These are phyloP conservation scores for Pseudachorutes palmiensis DNA, from an alignment of 1,140 invertebrate genomes.

Conservation along the genomic window DNA sequence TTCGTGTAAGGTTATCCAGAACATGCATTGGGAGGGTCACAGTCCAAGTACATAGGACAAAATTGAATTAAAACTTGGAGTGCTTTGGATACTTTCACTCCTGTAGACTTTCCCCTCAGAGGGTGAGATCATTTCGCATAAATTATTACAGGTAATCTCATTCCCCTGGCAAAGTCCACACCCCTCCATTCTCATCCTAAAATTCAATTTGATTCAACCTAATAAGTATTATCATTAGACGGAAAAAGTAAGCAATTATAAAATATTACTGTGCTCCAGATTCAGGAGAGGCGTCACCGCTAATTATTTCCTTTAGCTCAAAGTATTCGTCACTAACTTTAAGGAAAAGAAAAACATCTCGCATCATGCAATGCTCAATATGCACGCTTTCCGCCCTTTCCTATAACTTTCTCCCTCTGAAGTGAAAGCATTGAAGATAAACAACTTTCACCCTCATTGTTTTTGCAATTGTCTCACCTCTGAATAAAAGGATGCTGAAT, in stretches of 20 bases:
- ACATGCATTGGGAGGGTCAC: constrained; percentile 13
- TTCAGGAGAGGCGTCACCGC: too few species aligned
- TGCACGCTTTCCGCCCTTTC: too few species aligned
- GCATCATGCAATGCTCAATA: too few species aligned
- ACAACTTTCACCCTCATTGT: neutral
- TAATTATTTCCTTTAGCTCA: too few species aligned
- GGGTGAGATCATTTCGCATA: neutral
- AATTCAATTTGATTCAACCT: too few species aligned
- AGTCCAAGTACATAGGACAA: neutral
- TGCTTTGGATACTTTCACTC: too few species aligned
- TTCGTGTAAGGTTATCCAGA: neutral
- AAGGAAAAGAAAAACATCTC: too few species aligned
- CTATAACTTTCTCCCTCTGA: neutral
- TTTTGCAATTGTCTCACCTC: neutral
- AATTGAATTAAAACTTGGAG: neutral
- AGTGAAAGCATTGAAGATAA: neutral
- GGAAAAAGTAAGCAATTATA: too few species aligned
- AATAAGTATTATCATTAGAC: too few species aligned
- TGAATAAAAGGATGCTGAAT: neutral
- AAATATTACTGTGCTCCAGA: neutral
- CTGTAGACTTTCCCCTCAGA: neutral
- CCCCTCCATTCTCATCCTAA: too few species aligned
- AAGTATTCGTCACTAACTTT: too few species aligned
- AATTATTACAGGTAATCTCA: neutral
- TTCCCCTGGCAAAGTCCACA: neutral